Base-by-base conservation (phyloP, 2,113 vertebrate genomes). In the Xiphias gladius region DNA sequence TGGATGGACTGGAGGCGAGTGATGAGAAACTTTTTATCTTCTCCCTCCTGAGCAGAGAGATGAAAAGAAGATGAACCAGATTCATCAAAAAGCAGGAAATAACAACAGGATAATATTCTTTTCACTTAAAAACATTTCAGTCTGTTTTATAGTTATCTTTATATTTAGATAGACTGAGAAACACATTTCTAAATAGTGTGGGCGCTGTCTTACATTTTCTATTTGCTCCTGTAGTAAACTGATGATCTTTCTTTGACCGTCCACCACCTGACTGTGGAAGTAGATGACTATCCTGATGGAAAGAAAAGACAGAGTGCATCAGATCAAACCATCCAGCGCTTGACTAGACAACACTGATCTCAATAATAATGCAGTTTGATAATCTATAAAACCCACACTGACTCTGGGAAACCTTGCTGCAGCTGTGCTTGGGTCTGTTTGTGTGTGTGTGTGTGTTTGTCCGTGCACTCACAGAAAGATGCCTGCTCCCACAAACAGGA, bases 1-100 rank as follows among this genome's bases (percentile, higher is more conserved):
- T 97, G 97, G 63, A 97, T 26, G 0, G 82, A 79, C 86, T 97
- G 97, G 52, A 99, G 96, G 59, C 89, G 95, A 73, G 94, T 90
- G 84, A 98, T 99, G 22, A 99, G 92, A 69, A 97, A 99, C 58
- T 80, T 91, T 86, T 99, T 99, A 87, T 99, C 97, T 7, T 97
- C 89, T 19, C 97, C 97, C 68, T 99, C 97, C 98, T 99, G 82
- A 81, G 86, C 72, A 22, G 32, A 73, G 55, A 54, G 0, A 50
- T 0, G 32, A 82, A 12, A 13, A 80, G 12, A 24, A 50, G 35
- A 1, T n/a, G 19, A 81, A 48, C 8, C 46, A 57, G 24, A 30
- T 37, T 30, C 5, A 32, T 26, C 22, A 52, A 19, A 59, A n/a
- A 71, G n/a, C 13, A 22, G 19, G 17, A 35, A 19, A 30, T 20